Base-by-base conservation (phyloP, 2,113 vertebrate species). In the Pelvicachromis taeniatus region DNA sequence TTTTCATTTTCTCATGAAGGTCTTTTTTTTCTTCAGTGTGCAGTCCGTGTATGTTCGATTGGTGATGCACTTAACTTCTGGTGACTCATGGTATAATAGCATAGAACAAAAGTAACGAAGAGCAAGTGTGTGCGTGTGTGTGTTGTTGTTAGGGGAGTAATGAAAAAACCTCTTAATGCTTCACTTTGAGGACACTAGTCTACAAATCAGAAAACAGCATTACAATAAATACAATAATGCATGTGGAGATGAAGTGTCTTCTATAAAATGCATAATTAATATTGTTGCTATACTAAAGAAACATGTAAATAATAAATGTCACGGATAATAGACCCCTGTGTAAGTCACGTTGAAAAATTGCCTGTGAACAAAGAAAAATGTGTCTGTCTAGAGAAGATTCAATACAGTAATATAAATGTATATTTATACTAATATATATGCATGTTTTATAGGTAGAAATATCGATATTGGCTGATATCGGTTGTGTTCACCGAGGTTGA, bases 31-130 rank as follows among this genome's bases (percentile, higher is more conserved):
- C 42, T 50, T 48, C 42, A 48, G 21, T 73, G 68, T 73, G 42
- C 23, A 73, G 68, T 75, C 68, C 29, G 16, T 59, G 17, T 31
- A n/a, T 79, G 33, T 79, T 48, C 21, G 9, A 79, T 29, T 58
- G 54, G 26, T 77, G 75, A 48, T 81, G 45, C 78, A 58, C 63
- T 84, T 65, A 73, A 87, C 83, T 88, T 90, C 73, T 77, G 33
- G 78, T 86, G 86, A 89, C 78, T 89, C 82, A 85, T 29, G 68
- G 3, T 80, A 56, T 12, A 21, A 29, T 45, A 79, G 10, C 53
- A 79, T 29, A 58, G 54, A 79, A 78, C 68, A 52, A 40, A 56
- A 6, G 4, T 53, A 63, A 80, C 40, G 16, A 70, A 56, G 79
- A 16, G 75, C 26, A 45, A 7, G 56, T 33, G 29, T 17, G 7